Conservation (phyloP, 64 coral and sea anemone genomes). For the Orbicella faveolata region DNA sequence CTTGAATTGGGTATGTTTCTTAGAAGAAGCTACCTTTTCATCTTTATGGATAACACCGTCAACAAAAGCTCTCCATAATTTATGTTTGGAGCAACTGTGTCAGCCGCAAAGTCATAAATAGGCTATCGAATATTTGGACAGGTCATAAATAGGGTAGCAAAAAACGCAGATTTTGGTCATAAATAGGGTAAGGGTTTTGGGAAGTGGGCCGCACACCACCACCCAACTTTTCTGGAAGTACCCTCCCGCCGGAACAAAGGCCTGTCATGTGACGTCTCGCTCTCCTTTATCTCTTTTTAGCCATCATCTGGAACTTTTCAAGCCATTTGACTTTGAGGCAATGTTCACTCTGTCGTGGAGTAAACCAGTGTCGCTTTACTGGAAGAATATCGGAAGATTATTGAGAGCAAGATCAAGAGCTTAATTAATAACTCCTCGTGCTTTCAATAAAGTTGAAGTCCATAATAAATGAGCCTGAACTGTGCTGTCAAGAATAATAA, state of each 20-base stretch:
- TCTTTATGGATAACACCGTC: no score
- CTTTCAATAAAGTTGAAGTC: neutral
- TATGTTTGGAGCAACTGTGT: no score
- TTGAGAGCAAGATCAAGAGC: slow-evolving; percentile 4
- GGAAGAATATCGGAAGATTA: slow-evolving; percentile 49
- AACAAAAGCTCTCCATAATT: no score
- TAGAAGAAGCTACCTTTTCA: no score
- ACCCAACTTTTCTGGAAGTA: no score
- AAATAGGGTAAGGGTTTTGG: no score
- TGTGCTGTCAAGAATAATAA: neutral
- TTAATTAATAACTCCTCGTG: neutral
- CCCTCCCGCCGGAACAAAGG: neutral
- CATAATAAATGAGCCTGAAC: neutral
- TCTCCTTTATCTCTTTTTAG: slow-evolving; percentile 39
- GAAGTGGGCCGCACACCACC: no score
- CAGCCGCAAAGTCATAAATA: no score
- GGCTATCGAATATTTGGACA: no score
- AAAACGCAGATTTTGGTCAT: no score
- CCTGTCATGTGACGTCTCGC: neutral
- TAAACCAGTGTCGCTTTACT: slow-evolving; percentile 53
- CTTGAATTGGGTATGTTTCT: no score
- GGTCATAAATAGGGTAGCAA: no score
- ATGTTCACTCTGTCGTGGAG: slow-evolving; percentile 83
- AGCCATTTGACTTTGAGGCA: slow-evolving; percentile 80
- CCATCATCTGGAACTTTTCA: slow-evolving; percentile 79